Percentiles rank a stretch among this genome's conserved stretches.
phyloP scores from a whole-genome alignment of 1,140 invertebrate genomes.

The Delia radicum region DNA sequence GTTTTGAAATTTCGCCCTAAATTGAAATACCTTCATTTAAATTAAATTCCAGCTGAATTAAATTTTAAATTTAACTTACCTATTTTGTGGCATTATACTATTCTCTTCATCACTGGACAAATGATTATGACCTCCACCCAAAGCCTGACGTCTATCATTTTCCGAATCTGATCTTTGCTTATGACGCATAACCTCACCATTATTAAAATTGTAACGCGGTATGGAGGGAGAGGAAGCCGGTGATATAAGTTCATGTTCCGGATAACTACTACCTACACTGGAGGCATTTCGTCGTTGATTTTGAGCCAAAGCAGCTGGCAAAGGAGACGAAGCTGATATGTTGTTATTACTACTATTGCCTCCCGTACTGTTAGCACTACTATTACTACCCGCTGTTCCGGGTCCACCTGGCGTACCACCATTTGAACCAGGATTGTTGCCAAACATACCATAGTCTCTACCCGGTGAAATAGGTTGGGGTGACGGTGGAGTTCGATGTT shows the following conservation, averaged over 20 bases:
- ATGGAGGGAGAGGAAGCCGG: slow-evolving; percentile 54
- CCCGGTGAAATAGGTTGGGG: slow-evolving; percentile 53
- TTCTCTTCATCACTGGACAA: slow-evolving; percentile 56
- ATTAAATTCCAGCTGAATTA: no score
- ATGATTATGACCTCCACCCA: slow-evolving; percentile 42
- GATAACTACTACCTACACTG: slow-evolving; percentile 52
- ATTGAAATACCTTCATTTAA: no score
- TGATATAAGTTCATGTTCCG: slow-evolving; percentile 55
- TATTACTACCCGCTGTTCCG: slow-evolving; percentile 42
- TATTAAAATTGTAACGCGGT: slow-evolving; percentile 53
- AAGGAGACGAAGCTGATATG: slow-evolving; percentile 50
- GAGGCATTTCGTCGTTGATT: slow-evolving; percentile 47
- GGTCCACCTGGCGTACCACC: slow-evolving; percentile 39
- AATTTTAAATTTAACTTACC: slow-evolving; percentile 30
- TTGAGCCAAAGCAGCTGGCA: slow-evolving; percentile 42
- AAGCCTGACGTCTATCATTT: slow-evolving; percentile 43
- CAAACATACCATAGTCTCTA: slow-evolving; percentile 48
- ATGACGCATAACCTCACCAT: slow-evolving; percentile 50
- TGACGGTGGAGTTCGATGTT: slow-evolving; percentile 51
- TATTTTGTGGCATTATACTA: slow-evolving; percentile 55
- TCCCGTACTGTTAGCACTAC: slow-evolving; percentile 34
- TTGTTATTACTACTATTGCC: slow-evolving; percentile 40
- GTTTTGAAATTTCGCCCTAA: no score
- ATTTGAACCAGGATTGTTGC: slow-evolving; percentile 33
- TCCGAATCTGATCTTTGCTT: slow-evolving; percentile 45